These are phyloP conservation scores for Orthosia gothica DNA, from an alignment of 2,888 invertebrate species.

Conservation along the genomic window DNA sequence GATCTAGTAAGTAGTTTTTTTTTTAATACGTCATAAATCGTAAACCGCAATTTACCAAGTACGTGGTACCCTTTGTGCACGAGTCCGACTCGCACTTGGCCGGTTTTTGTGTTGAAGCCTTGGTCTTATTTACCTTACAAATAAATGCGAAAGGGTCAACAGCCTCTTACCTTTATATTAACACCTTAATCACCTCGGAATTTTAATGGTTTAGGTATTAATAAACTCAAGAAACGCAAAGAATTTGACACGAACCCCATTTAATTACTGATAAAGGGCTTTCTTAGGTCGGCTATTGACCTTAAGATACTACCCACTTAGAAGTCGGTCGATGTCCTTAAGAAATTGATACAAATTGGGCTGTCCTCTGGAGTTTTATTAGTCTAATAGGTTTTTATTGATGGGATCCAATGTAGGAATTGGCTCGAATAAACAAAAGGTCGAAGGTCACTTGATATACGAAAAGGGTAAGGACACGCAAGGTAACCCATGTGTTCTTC, in stretches of 20 bases:
- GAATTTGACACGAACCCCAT: slow-evolving; percentile 41
- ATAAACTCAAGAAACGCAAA: slow-evolving; percentile 31
- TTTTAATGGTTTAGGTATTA: slow-evolving; percentile 35
- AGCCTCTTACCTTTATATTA: background rate
- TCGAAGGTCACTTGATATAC: slow-evolving; percentile 12
- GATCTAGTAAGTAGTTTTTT: too few relatives aligned
- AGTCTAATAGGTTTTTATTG: slow-evolving; percentile 50
- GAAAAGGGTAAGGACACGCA: slow-evolving; percentile 15
- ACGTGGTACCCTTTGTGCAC: too few relatives aligned
- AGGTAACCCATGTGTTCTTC: slow-evolving; percentile 7
- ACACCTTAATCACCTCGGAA: slow-evolving; percentile 26
- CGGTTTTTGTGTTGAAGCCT: background rate
- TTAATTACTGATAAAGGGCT: slow-evolving; percentile 24
- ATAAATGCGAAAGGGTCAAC: slow-evolving; percentile 20
- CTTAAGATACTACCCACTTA: slow-evolving; percentile 24
- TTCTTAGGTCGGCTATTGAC: slow-evolving; percentile 28
- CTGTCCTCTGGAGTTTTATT: slow-evolving; percentile 39
- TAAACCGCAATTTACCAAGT: too few relatives aligned
- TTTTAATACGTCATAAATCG: too few relatives aligned
- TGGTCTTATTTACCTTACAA: background rate
- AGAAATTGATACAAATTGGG: slow-evolving; percentile 59
- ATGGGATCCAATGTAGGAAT: slow-evolving; percentile 25
- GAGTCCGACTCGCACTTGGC: too few relatives aligned
- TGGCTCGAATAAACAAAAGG: slow-evolving; percentile 36
- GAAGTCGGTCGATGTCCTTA: slow-evolving; percentile 21